These are phyloP conservation scores for Rhagonycha fulva DNA, from an alignment of 2,888 invertebrate genomes.

Conservation along the genomic window DNA sequence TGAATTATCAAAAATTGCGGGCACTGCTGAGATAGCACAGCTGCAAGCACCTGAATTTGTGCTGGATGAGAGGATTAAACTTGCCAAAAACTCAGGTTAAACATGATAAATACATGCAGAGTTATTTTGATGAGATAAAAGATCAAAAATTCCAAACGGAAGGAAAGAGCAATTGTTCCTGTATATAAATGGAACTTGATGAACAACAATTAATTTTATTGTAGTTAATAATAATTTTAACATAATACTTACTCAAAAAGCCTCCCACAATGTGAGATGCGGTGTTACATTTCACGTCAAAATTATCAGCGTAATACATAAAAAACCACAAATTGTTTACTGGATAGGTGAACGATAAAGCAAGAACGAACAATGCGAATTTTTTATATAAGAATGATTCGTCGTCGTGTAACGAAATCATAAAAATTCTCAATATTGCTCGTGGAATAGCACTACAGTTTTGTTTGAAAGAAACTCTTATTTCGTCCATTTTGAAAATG, in stretches of 20 bases:
- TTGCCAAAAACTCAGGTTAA: too few species aligned
- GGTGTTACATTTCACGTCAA: background rate
- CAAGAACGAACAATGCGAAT: background rate
- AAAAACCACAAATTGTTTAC: background rate
- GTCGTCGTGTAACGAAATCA: background rate
- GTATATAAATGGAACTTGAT: too few species aligned
- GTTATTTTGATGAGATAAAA: too few species aligned
- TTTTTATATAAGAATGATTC: background rate
- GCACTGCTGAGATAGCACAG: too few species aligned
- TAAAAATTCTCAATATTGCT: background rate
- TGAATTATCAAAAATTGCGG: too few species aligned
- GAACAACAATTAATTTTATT: too few species aligned
- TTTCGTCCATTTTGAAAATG: background rate
- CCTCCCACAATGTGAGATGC: background rate
- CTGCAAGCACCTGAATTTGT: too few species aligned
- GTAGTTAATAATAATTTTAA: background rate
- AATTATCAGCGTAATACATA: background rate
- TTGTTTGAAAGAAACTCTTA: background rate
- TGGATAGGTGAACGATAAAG: background rate
- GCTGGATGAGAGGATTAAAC: too few species aligned
- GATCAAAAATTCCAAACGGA: too few species aligned
- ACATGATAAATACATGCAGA: too few species aligned
- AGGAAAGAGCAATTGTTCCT: too few species aligned
- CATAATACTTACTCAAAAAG: background rate
- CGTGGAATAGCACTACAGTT: background rate